Base-by-base conservation (phyloP, 2,888 invertebrate genomes). In the Acleris laterana region DNA sequence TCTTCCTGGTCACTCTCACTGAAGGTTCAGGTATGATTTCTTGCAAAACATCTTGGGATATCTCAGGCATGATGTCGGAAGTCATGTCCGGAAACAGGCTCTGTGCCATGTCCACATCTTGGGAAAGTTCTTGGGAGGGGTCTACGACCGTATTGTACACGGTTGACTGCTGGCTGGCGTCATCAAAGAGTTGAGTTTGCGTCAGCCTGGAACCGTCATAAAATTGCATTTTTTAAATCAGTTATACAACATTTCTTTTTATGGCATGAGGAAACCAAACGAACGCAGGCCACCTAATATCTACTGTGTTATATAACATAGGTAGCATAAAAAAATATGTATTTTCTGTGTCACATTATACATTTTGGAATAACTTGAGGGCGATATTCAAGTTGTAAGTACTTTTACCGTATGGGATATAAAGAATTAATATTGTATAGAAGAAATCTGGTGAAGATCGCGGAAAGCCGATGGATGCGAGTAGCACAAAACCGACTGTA, bases 41-140 rank as follows among this genome's bases (percentile, higher is more conserved):
- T 56, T 85, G 56, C 19, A 57, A 11, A 17, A 63, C 17, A 7
- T 69, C 59, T 50, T 72, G 72, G 2, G 72, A 67, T 51, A 72
- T 60, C 20, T 67, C 72, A 1, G 58, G 61, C 22, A 62, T 42
- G 19, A 63, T 38, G 11, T 60, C 72, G 66, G 86, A 87, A 0
- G 86, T 84, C n/a, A 85, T 80, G 69, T 88, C 88, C 0, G 83
- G 82, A 38, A 83, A 82, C 7, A 81, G 72, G 0, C 84, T 79
- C 48, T 85, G 81, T 0, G 79, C 79, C 3, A 76, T 46, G 11
- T 82, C 75, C 1, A 80, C 65, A 1, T 78, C 77, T 56, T 83
- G 81, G 1, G 73, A 72, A 0, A 71, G 63, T 7, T 70, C 70
- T 28, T 64, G 64, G 6, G 19, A 66, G 51, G 68, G 72, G 60